These are phyloP conservation scores for Ctenomys sociabilis DNA, from an alignment of 2,113 vertebrate species.

Conservation along the genomic window DNA sequence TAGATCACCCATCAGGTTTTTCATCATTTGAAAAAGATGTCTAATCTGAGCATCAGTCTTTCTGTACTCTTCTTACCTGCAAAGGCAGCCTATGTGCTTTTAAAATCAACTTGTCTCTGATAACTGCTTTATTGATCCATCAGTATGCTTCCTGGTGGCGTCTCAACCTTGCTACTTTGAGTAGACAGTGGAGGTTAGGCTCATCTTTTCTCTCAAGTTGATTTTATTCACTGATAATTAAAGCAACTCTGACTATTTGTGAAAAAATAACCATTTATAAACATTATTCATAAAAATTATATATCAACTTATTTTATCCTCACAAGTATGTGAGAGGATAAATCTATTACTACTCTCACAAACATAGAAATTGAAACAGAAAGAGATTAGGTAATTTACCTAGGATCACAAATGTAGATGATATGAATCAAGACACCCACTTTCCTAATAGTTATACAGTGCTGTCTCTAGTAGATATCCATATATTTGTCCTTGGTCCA, in stretches of 20 bases:
- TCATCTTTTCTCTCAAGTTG: not conserved
- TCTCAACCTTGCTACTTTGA: not conserved
- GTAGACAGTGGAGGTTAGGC: not conserved
- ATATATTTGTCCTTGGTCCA: not conserved
- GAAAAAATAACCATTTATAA: constrained; percentile 9
- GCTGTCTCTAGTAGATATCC: not conserved
- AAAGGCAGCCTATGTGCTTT: not conserved
- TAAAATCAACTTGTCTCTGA: not conserved
- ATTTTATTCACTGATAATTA: not conserved
- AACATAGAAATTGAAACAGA: not conserved
- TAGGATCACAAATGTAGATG: not conserved
- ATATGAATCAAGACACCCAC: not conserved
- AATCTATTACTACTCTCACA: not conserved
- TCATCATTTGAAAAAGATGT: constrained; percentile 10
- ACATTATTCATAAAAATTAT: not conserved
- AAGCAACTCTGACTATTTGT: not conserved
- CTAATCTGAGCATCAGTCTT: not conserved
- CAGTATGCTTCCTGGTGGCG: not conserved
- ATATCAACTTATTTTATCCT: constrained; percentile 23
- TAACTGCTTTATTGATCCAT: not conserved
- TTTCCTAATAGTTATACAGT: not conserved
- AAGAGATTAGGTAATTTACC: not conserved
- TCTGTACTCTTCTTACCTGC: not conserved
- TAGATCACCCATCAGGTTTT: not conserved
- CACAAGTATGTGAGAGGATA: not conserved